Evolutionary conservation across 2,888 invertebrate species (phyloP).

Genomic region (Mimas tiliae): DNA sequence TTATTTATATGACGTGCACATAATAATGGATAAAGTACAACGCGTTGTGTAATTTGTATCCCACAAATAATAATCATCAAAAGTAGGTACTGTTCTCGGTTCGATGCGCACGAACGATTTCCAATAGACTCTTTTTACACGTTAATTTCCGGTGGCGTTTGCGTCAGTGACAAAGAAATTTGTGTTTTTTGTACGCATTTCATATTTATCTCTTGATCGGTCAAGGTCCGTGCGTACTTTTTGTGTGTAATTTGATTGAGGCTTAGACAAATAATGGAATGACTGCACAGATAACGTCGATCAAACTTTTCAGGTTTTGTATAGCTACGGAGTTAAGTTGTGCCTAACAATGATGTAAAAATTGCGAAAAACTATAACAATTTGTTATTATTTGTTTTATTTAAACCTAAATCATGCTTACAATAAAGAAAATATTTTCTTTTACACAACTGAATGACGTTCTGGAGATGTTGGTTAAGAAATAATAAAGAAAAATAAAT

Average conservation of each 20-base stretch:
- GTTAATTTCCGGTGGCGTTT: slow-evolving; percentile 58
- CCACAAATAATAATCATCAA: slow-evolving; percentile 8
- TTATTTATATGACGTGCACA: background rate
- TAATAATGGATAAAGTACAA: background rate
- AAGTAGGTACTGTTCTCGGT: slow-evolving; percentile 38
- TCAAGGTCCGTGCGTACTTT: slow-evolving; percentile 15
- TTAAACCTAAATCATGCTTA: no score
- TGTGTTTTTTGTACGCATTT: slow-evolving; percentile 21
- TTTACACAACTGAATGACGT: no score
- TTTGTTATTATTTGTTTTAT: no score
- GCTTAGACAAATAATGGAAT: background rate
- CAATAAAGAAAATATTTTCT: no score
- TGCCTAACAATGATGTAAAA: background rate
- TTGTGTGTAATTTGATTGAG: background rate
- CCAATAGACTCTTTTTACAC: slow-evolving; percentile 49
- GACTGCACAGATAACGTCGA: background rate
- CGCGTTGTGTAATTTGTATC: slow-evolving; percentile 1
- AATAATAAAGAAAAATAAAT: no score
- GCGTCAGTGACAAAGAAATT: slow-evolving; percentile 55
- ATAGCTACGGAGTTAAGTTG: background rate
- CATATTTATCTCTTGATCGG: slow-evolving; percentile 14
- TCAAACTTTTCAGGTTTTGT: background rate
- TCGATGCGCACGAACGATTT: slow-evolving; percentile 60
- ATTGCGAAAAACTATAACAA: no score
- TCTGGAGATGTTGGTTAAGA: no score